These are phyloP conservation scores for Pteria penguin DNA, from an alignment of 2,888 invertebrate species.

Conservation along the genomic window DNA sequence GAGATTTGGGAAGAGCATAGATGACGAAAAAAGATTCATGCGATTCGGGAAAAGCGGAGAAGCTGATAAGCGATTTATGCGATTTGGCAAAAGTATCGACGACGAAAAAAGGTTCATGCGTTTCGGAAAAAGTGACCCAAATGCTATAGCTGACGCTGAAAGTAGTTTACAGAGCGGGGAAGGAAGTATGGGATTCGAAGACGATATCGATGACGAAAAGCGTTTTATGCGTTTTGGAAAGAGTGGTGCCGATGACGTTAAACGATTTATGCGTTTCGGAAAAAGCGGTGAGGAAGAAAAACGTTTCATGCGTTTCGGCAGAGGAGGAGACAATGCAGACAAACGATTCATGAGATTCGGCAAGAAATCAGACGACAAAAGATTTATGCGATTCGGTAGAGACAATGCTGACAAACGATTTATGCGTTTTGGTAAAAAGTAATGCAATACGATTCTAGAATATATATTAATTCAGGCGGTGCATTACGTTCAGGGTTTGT, in stretches of 20 bases:
- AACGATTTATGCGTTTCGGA: slow-evolving; percentile 58
- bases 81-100: slow-evolving; percentile 48
- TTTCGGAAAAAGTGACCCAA: slow-evolving; percentile 65
- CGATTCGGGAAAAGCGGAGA: slow-evolving; percentile 53
- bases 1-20: slow-evolving; percentile 61
- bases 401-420: slow-evolving; percentile 58
- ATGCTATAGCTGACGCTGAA: slow-evolving; percentile 40
- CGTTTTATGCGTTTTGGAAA: slow-evolving; percentile 65
- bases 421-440: slow-evolving; percentile 64
- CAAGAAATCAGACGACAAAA: slow-evolving; percentile 55
- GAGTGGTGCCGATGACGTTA: slow-evolving; percentile 45
- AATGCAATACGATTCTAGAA: background rate
- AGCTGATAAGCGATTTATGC: slow-evolving; percentile 56
- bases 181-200: slow-evolving; percentile 55
- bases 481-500: background rate
- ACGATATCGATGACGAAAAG: slow-evolving; percentile 51
- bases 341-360: slow-evolving; percentile 69
- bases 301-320: slow-evolving; percentile 71
- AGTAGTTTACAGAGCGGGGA: slow-evolving; percentile 68
- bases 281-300: slow-evolving; percentile 50
- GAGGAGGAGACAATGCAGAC: slow-evolving; percentile 41
- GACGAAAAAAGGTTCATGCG: slow-evolving; percentile 68
- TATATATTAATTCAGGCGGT: background rate
- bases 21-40: slow-evolving; percentile 58
- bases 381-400: slow-evolving; percentile 56